Percentiles rank a stretch among this genome's conserved stretches.
phyloP scores from a whole-genome alignment of 2,888 invertebrate genomes.

The Copidosoma aretas region DNA sequence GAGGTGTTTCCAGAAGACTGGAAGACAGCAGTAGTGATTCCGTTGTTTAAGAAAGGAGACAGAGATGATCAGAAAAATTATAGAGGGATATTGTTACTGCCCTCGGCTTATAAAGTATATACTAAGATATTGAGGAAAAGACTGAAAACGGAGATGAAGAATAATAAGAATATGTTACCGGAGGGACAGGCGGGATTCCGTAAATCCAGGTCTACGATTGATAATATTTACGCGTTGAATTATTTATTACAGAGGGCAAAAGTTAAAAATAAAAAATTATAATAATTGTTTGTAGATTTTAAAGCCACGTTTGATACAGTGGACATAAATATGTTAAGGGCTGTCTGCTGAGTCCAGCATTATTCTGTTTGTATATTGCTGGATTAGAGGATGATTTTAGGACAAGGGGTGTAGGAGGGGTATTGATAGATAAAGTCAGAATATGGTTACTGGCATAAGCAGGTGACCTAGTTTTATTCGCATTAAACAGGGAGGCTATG shows the following conservation, averaged over 20 bases:
- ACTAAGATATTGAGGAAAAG: not conserved
- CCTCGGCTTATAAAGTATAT: slow-evolving; percentile 42
- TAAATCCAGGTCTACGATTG: not conserved
- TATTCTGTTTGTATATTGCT: no score
- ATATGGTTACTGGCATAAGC: no score
- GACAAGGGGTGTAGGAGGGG: not conserved
- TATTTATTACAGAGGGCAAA: not conserved
- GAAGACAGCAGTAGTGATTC: slow-evolving; percentile 36
- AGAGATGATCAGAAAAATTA: slow-evolving; percentile 33
- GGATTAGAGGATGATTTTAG: no score
- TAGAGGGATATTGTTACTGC: slow-evolving; percentile 41
- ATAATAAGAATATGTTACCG: not conserved
- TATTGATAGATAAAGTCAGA: no score
- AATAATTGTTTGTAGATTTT: not conserved
- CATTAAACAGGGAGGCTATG: no score
- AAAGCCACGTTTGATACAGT: not conserved
- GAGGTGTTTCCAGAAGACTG: slow-evolving; percentile 39
- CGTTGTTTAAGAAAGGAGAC: slow-evolving; percentile 40
- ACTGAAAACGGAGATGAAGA: not conserved
- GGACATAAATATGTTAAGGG: not conserved
- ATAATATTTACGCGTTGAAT: not conserved
- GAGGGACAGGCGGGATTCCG: slow-evolving; percentile 4
- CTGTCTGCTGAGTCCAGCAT: no score
- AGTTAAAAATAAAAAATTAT: not conserved
- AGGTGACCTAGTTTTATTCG: no score